Conservation (phyloP, 1,140 invertebrate genomes). For the Nasonia longicornis region DNA sequence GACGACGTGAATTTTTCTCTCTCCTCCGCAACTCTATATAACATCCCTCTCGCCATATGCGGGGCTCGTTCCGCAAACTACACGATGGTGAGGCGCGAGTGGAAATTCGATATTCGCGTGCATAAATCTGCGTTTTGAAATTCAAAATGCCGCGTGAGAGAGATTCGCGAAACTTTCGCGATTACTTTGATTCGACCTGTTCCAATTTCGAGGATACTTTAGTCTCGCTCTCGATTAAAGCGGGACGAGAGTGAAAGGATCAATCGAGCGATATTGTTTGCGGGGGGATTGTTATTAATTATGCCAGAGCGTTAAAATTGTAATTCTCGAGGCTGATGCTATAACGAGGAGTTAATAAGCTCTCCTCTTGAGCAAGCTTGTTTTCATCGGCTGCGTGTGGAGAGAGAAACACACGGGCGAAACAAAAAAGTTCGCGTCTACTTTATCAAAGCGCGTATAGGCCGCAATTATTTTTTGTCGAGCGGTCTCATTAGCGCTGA, state of each 20-base stretch:
- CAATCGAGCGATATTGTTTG: background rate
- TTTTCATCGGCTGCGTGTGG: background rate
- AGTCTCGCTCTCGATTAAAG: background rate
- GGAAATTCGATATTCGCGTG: conserved; percentile 16
- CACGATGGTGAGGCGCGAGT: background rate
- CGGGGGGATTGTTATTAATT: background rate
- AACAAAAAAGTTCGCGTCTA: background rate
- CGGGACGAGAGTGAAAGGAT: background rate
- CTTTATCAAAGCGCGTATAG: conserved; percentile 27
- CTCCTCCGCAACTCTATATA: background rate
- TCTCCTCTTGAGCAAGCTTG: background rate
- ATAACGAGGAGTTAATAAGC: background rate
- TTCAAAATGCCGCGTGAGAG: background rate
- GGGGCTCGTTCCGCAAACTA: background rate
- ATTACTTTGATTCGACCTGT: background rate
- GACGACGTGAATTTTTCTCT: conserved; percentile 7
- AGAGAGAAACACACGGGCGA: background rate
- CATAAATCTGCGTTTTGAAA: background rate
- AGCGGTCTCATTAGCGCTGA: conserved; percentile 24
- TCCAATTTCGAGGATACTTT: background rate
- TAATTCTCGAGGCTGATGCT: background rate
- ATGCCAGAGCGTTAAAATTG: background rate
- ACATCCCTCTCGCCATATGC: background rate
- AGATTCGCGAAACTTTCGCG: background rate
- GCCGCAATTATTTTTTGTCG: conserved; percentile 26